Evolutionary conservation across 2,113 vertebrate genomes (phyloP).

Genomic region (Castor canadensis): DNA sequence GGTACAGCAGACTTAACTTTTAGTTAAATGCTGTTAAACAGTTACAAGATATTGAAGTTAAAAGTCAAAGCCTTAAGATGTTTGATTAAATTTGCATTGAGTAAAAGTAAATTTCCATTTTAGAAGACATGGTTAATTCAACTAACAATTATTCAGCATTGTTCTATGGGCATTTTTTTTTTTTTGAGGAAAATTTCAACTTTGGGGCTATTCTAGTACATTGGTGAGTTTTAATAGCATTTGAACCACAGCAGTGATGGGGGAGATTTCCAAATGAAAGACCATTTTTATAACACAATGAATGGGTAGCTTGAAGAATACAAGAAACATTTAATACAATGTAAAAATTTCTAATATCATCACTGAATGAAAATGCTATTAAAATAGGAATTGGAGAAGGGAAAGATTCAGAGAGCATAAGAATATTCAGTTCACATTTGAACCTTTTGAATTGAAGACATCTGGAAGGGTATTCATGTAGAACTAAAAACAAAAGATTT

Average conservation of each 20-base stretch:
- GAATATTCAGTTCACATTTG: not conserved
- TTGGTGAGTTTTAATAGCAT: not conserved
- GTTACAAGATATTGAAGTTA: not conserved
- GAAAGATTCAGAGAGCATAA: not conserved
- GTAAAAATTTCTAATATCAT: not conserved
- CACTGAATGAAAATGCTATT: not conserved
- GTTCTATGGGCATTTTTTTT: not conserved
- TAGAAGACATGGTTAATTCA: conserved; percentile 1
- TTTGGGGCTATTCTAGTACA: not conserved
- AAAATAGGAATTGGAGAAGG: not conserved
- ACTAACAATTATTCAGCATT: not conserved
- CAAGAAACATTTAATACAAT: not conserved
- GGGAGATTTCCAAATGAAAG: not conserved
- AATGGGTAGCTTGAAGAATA: not conserved
- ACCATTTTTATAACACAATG: not conserved
- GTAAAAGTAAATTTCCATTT: conserved; percentile 28
- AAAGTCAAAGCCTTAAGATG: conserved; percentile 35
- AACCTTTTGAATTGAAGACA: conserved; percentile 34
- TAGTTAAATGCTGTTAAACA: not conserved
- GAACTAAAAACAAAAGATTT: conserved; percentile 14
- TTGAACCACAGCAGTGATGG: not conserved
- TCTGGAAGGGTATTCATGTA: not conserved
- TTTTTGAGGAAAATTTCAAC: not conserved
- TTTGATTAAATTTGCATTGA: conserved; percentile 37
- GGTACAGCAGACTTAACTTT: conserved; percentile 32